phyloP scores from a whole-genome alignment of 2,888 invertebrate genomes.

The Rambutsinella grinnellia region DNA sequence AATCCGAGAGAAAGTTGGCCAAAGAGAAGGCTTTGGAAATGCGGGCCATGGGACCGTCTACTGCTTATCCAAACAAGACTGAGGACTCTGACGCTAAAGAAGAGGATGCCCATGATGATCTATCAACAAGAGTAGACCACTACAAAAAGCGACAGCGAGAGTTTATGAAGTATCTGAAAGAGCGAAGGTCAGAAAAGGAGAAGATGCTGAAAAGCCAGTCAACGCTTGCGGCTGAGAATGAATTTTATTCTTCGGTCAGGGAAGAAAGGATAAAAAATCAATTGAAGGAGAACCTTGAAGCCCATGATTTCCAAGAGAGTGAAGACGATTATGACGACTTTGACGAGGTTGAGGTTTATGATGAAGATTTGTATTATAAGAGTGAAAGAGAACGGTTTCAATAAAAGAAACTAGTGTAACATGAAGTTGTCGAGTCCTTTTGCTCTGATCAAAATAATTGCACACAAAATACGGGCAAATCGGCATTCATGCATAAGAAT shows the following conservation, averaged over 20 bases:
- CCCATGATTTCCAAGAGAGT: conserved; percentile 13
- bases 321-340: conserved; percentile 31
- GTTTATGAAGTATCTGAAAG: conserved; percentile 54
- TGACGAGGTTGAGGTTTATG: conserved; percentile 13
- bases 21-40: conserved; percentile 2
- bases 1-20: conserved; percentile 8
- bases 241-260: conserved; percentile 36
- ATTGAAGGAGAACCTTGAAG: background rate
- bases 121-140: background rate
- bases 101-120: background rate
- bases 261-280: conserved; percentile 20
- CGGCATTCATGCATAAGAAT: no score
- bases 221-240: conserved; percentile 36
- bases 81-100: background rate
- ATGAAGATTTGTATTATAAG: conserved; percentile 19
- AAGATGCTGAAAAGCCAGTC: conserved; percentile 36
- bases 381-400: conserved; percentile 15
- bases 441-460: no score
- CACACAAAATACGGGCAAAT: no score
- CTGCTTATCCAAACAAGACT: background rate
- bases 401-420: background rate
- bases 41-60: background rate
- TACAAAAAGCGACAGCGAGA: conserved; percentile 13
- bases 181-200: conserved; percentile 24
- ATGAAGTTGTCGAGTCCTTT: background rate